Evolutionary conservation across 2,797 vertebrate species (phyloP), one percentile per base, ranked within the genome.

Genomic region (Dromococcyx pavoninus): DNA sequence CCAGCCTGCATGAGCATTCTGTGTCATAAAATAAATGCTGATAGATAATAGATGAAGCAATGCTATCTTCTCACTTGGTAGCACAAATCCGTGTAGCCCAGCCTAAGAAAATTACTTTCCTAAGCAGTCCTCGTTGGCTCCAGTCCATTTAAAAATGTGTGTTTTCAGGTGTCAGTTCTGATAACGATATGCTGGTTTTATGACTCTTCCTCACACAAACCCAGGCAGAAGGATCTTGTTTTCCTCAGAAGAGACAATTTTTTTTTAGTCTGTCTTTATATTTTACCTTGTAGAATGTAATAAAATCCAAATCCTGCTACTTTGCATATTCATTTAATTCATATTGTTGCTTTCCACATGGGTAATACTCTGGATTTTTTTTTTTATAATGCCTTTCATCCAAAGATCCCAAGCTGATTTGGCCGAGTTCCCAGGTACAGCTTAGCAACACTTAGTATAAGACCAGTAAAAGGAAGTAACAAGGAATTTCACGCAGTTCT

Each of bases 361-460:
- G 61, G 28, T 88, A 86, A 86, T 89, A 86, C 28, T 57, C 48
- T 43, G 84, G 60, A 37, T 67, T 69, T 61, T 67, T 35, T 76
- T 72, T 54, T 58, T 50, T 33, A 30, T 27, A 73, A 94, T 75
- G 65, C 60, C 22, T 92, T 88, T 95, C 43, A 88, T 92, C 91
- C 70, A 35, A 80, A 95, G 89, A 94, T 92, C 70, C 60, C 91
- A 96, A 94, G 82, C 82, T 92, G 94, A 95, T 94, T 96, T 94
- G 92, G 93, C 92, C 62, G 5, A 11, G 33, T 91, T 96, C 95
- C 92, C 91, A 93, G 87, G 81, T 91, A 95, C 65, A 91, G 88
- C 91, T 93, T 94, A 95, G 88, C 71, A 91, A 91, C 92, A 95
- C 67, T 95, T 82, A 87, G 81, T 72, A 65, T 72, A 92, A 93